Evolutionary conservation across 2,888 invertebrate genomes (phyloP), one percentile per base, ranked within the genome.

Genomic region (Zeuzera pyrina): DNA sequence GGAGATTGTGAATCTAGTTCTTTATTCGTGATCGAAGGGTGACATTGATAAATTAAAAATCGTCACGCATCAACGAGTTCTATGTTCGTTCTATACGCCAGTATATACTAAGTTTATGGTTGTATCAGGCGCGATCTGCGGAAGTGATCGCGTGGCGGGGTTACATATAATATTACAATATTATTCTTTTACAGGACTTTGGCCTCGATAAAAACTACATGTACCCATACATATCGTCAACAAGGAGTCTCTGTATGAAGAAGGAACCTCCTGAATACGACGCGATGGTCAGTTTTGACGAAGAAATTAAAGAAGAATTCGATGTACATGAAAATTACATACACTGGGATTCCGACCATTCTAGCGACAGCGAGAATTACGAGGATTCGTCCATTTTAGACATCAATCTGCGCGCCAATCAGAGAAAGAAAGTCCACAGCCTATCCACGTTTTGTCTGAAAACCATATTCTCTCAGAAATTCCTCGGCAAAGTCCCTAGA

Each of bases 311-410:
- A 19, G 36, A 53, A 2, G 15, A 54, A 3, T 57, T 63, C 31
- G 53, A 50, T 8, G 32, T 46, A 0, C 52, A 58, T 15, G 55
- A 60, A n/a, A 49, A 48, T 21, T 65, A 59, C 15, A 44, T 63
- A 0, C 68, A 71, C 16, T 72, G 74, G 70, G 76, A 73, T 27
- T 69, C 73, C 0, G 68, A 67, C 5, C 28, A 30, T 7, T 41
- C 42, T 7, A 51, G 42, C 2, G 49, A 49, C 10, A 42, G 34
- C 2, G 42, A 43, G 29, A 28, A 39, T 39, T 15, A 3, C 11
- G 23, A 29, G 29, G 36, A 25, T 37, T 44, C 42, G 3, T 34
- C 28, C 7, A 44, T 36, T 1, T 19, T 24, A 0, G n/a, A 14
- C 0, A 21, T 25, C 3, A 14, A 22, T 24, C 31, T 29, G n/a